Evolutionary conservation across 2,888 invertebrate species (phyloP), one percentile per base, ranked within the genome.

Genomic region (Subacronicta megacephala): DNA sequence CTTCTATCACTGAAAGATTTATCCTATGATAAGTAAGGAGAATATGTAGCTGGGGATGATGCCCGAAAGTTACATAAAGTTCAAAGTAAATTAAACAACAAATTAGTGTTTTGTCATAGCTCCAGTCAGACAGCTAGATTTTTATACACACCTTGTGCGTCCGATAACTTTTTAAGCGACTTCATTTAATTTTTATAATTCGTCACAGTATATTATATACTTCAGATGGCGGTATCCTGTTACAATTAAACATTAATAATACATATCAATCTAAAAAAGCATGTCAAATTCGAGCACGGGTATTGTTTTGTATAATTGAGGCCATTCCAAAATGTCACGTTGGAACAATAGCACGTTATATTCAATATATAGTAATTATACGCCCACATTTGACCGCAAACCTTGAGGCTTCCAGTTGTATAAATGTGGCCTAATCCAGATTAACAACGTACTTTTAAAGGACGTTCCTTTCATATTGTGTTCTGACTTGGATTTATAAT

Each of bases 301-400:
- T 58, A 65, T 65, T 62, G 68, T 64, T 61, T 58, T n/a, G 23
- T 42, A 62, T 64, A 57, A 77, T 72, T 72, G 60, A 77, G 77
- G 77, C 44, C 75, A 64, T 57, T 60, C 41, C 16, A 62, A 71
- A 75, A 75, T 76, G 75, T 69, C 77, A 76, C 50, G 41, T 61
- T 33, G 42, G 51, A 77, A 76, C 75, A 76, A 76, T 75, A 56
- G 72, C 54, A 54, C 38, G 38, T 47, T 59, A 58, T 57, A 63
- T 62, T 54, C 47, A 53, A 68, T 73, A 60, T 61, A 59, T 62
- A 75, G 77, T 66, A 72, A 77, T 75, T 75, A 77, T 58, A 64
- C 69, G 44, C 75, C 77, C 44, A 77, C 75, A 37, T 9, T 17
- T 69, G 47, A 69, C 72, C 66, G 56, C 69, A 77, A 69, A 73